Percentiles rank a stretch among this genome's conserved stretches.
These are phyloP conservation scores for Rhineura floridana DNA, from an alignment of 2,113 vertebrate species.

Conservation along the genomic window DNA sequence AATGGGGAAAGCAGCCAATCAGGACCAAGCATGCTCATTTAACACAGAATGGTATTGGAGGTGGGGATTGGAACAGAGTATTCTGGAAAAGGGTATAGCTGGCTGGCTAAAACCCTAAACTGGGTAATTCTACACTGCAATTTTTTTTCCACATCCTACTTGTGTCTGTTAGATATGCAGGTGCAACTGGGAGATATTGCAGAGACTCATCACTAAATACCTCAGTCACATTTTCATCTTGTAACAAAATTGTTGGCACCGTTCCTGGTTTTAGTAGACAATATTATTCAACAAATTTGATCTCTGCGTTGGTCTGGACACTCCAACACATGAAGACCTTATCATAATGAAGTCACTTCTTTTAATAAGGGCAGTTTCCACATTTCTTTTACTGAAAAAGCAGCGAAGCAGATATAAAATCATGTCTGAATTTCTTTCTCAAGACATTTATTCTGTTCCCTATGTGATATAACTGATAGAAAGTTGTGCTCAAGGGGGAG, in stretches of 20 bases:
- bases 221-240: constrained; percentile 42
- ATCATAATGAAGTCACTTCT: not conserved
- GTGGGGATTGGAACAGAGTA: no score
- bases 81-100: no score
- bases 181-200: constrained; percentile 28
- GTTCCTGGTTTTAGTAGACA: constrained; percentile 20
- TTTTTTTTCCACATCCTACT: not conserved
- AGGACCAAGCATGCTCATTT: no score
- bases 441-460: not conserved
- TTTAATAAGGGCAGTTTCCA: constrained; percentile 3
- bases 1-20: no score
- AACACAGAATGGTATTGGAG: not conserved
- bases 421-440: not conserved
- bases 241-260: constrained; percentile 33
- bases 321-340: constrained; percentile 11
- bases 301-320: constrained; percentile 14
- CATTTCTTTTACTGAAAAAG: not conserved
- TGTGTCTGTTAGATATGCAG: not conserved
- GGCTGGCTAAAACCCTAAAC: not conserved
- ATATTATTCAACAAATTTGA: not conserved
- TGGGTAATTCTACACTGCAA: no score
- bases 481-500: no score
- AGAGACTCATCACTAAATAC: constrained; percentile 19
- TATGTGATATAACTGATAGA: not conserved
- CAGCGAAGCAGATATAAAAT: constrained; percentile 1